Evolutionary conservation across 2,888 invertebrate genomes (phyloP), one percentile per base, ranked within the genome.

Genomic region (Trachelus troglodyta): DNA sequence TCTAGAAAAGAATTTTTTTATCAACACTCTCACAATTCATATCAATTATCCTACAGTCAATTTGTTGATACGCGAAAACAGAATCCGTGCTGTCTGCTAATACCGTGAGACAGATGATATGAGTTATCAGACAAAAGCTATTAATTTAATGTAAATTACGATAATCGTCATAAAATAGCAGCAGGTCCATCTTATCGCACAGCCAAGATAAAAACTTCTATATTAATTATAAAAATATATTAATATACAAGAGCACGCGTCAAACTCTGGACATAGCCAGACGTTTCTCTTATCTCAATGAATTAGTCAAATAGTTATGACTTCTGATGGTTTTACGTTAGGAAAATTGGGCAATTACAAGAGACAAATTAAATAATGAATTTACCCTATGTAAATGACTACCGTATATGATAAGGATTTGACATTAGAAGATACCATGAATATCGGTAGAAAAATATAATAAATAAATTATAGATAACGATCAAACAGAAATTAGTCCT

Each of bases 1-100:
- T 91, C 96, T 97, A 91, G 35, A 92, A 15, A 74, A 31, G 15
- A 75, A 40, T 11, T 74, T 31, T 35, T 11, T 35, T 23, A 56
- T 23, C 23, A 23, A 56, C 15, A 15, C 6, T 23, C 23, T 15
- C 9, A 6, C 15, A 23, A 56, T 56, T 56, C 9, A 3, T 56
- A 9, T 56, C 9, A 56, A 23, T 40, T 6, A 15, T 2, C 15
- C 0, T 15, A 40, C 6, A 40, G 40, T 0, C 40, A 23, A 56
- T 56, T 56, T 2, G 9, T 23, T 6, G 23, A 56, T 2, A 23
- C 15, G 1, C 2, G 9, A 23, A 2, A 15, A 9, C 0, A 23
- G 9, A 1, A 56, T 56, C 56, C 23, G 56, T 6, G 2, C 15
- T 2, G 23, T 56, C 56, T 56, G 56, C 56, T 9, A 56, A 56